Conservation (phyloP, 1,140 invertebrate species). For the Ostrea denselamellosa region DNA sequence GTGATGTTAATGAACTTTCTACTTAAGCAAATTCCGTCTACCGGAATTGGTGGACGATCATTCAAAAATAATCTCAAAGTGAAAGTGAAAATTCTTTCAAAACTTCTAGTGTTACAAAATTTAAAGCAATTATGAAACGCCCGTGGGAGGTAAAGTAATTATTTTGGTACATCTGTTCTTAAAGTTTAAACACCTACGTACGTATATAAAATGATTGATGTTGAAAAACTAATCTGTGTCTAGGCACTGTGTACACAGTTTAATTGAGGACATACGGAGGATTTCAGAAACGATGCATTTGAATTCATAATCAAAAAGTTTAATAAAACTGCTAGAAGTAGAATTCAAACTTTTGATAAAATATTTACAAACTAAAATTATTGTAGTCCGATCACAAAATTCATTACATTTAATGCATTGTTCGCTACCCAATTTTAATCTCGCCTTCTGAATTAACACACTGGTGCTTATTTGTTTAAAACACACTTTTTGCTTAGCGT, state of each 20-base stretch:
- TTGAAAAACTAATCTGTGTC: neutral
- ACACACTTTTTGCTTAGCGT: neutral
- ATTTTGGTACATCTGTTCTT: slow-evolving; percentile 1
- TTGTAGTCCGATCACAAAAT: neutral
- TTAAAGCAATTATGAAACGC: neutral
- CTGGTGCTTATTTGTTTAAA: neutral
- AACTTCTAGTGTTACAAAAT: neutral
- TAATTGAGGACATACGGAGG: neutral
- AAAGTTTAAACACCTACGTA: neutral
- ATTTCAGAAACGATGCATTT: neutral
- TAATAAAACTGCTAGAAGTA: neutral
- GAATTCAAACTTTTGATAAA: neutral
- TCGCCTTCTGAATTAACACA: neutral
- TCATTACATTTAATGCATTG: neutral
- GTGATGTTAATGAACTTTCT: neutral
- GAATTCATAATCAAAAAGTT: neutral
- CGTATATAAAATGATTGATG: neutral
- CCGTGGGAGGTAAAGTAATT: neutral
- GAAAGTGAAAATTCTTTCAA: neutral
- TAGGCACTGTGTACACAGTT: neutral
- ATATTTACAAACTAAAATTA: neutral
- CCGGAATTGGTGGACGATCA: neutral
- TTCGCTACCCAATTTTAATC: neutral
- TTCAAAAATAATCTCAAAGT: neutral
- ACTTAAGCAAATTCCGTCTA: neutral